Percentiles rank a stretch among this genome's conserved stretches.
Conservation (phyloP, 2,797 vertebrate species). For the Antrozous pallidus region DNA sequence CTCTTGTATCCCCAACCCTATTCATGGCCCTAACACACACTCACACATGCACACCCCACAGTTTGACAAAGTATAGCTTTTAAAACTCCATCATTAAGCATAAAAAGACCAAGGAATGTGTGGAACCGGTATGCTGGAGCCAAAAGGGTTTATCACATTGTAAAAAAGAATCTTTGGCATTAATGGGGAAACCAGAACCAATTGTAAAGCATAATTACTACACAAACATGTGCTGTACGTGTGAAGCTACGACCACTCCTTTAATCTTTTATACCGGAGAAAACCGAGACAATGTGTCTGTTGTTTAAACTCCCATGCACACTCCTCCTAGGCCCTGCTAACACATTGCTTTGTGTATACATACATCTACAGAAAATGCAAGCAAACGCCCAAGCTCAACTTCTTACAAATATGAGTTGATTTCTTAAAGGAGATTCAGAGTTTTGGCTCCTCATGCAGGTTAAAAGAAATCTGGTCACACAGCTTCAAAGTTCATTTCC, state of each 20-base stretch:
- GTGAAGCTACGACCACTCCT: slow-evolving; percentile 44
- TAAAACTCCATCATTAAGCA: slow-evolving; percentile 18
- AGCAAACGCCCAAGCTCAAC: slow-evolving; percentile 25
- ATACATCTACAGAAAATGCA: neutral
- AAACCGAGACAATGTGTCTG: slow-evolving; percentile 53
- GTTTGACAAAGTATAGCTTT: slow-evolving; percentile 6
- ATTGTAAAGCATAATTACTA: slow-evolving; percentile 27
- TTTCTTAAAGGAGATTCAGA: neutral
- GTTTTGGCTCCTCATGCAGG: neutral
- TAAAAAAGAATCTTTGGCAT: slow-evolving; percentile 44
- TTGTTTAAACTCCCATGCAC: slow-evolving; percentile 15
- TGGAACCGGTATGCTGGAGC: slow-evolving; percentile 52
- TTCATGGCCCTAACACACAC: neutral
- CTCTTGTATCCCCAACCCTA: neutral
- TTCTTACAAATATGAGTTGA: slow-evolving; percentile 18
- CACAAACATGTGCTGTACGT: slow-evolving; percentile 37
- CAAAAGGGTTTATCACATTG: slow-evolving; percentile 53
- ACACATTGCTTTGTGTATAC: slow-evolving; percentile 3
- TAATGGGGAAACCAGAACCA: slow-evolving; percentile 50
- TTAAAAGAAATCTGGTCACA: neutral
- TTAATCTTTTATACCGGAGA: slow-evolving; percentile 39
- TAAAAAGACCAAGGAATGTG: slow-evolving; percentile 66
- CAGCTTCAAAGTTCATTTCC: neutral
- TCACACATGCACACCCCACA: neutral
- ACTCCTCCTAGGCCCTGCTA: slow-evolving; percentile 12